Evolutionary conservation across 64 coral and sea anemone genomes (phyloP), one percentile per base, ranked within the genome.

Genomic region (Montipora efflorescens): DNA sequence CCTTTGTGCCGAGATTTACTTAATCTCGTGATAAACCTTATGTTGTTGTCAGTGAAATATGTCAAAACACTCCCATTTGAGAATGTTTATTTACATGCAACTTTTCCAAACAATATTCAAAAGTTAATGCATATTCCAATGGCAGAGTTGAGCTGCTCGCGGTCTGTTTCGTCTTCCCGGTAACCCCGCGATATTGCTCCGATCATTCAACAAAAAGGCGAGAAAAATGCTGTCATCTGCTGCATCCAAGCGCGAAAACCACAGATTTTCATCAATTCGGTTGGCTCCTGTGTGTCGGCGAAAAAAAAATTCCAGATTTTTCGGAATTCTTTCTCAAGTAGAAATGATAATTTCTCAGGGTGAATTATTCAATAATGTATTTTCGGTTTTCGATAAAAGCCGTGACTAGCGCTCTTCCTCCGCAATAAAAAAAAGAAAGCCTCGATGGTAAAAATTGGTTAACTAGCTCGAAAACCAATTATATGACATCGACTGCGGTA

Each of bases 1-100:
- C 75, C 52, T 93, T 93, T 85, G 92, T 87, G 78, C 92, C 62
- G 87, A 70, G 92, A 88, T 93, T 93, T 93, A 93, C 92, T 88
- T 93, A 88, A 93, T 93, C 92, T 49, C 84, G 59, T 59, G 77
- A 88, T 88, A 93, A 93, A 93, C 84, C 85, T 78, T 80, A 82
- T 92, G 90, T 93, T 93, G 92, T 93, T 93, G 83, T 87, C 87
- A 88, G 74, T 79, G 57, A 73, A 80, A 88, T 7, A 93, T 93
- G 92, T 93, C 92, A 93, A 87, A 93, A 93, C 84, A 93, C 48
- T 80, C 77, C 85, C 79, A 80, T 68, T 59, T 87, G 83, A 83
- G 77, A 93, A 58, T 88, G 92, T 93, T 93, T 93, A 88, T 90
- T 90, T 90, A 90, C 89, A 90, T 80, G 47, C 59, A 61, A 49